Evolutionary conservation across 2,113 vertebrate genomes (phyloP), one percentile per base, ranked within the genome.

Genomic region (Odontesthes bonariensis): DNA sequence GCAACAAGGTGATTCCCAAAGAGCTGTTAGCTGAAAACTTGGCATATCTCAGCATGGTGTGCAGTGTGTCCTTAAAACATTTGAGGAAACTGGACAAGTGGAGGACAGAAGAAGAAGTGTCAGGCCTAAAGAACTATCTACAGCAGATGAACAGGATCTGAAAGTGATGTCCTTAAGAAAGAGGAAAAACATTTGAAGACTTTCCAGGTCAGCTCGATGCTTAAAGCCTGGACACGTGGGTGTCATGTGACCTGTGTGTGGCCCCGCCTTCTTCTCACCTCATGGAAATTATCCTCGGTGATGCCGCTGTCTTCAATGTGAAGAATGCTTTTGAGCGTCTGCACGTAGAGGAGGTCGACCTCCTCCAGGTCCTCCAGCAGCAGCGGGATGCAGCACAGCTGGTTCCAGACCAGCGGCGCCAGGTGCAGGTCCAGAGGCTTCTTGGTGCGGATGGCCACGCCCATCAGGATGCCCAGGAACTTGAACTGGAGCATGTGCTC

Each of bases 391-490:
- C 92, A 94, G 82, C 95, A 95, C 87, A 95, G 88, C 92, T 95
- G 95, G 27, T 95, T 95, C 95, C 95, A 95, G 51, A 95, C 94
- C 91, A 94, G 89, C 0, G 95, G 94, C 0, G 95, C 95, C 81
- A 95, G 87, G 88, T 95, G 94, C 27, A 95, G 91, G 84, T 95
- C 94, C 89, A 95, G 87, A 0, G 95, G 95, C 83, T 95, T 95
- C 88, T 95, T 95, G 79, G 95, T 95, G 23, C 94, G 93, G 66
- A 95, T 90, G 64, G 95, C 95, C 76, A 95, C 95, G 0, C 93
- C 95, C 95, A 95, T 95, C 86, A 95, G 92, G 77, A 95, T 94
- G 44, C 94, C 95, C 90, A 95, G 81, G 69, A 95, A 95, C 58
- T 88, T 92, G 17, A 95, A 95, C 91, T 95, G 94, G 27, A 94